Evolutionary conservation across 2,797 vertebrate species (phyloP).

Genomic region (Holocentrus rufus): DNA sequence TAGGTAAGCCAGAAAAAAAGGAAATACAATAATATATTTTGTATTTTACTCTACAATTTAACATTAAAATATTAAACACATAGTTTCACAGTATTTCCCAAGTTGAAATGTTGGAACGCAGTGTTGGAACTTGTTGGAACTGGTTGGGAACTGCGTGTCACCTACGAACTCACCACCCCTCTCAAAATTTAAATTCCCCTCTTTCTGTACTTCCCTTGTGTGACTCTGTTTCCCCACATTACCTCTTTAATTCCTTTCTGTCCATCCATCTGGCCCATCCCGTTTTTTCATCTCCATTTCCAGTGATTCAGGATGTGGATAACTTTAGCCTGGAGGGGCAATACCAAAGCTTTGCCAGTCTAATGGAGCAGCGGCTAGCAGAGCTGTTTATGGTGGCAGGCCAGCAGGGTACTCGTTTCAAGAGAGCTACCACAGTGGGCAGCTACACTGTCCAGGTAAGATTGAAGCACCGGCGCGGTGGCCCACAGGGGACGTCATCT

Average conservation of each 20-base stretch:
- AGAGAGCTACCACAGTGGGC: conserved; percentile 89
- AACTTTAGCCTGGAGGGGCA: conserved; percentile 89
- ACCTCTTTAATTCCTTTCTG: conserved; percentile 35
- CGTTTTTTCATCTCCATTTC: conserved; percentile 44
- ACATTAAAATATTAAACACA: no score
- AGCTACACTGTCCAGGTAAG: conserved; percentile 96
- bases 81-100: no score
- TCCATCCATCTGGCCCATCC: conserved; percentile 47
- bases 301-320: conserved; percentile 97
- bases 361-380: conserved; percentile 96
- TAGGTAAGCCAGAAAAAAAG: no score
- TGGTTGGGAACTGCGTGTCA: no score
- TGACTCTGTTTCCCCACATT: conserved; percentile 2
- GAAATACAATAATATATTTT: no score
- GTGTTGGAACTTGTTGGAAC: no score
- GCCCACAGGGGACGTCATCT: conserved; percentile 3
- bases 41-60: no score
- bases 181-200: neutral
- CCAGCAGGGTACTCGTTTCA: conserved; percentile 90
- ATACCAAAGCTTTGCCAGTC: conserved; percentile 95
- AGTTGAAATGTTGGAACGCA: no score
- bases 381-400: conserved; percentile 92
- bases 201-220: conserved; percentile 9
- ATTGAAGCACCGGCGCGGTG: conserved; percentile 4
- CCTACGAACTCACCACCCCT: no score